Conservation (phyloP, 1,140 invertebrate species). For the Monochamus saltuarius region DNA sequence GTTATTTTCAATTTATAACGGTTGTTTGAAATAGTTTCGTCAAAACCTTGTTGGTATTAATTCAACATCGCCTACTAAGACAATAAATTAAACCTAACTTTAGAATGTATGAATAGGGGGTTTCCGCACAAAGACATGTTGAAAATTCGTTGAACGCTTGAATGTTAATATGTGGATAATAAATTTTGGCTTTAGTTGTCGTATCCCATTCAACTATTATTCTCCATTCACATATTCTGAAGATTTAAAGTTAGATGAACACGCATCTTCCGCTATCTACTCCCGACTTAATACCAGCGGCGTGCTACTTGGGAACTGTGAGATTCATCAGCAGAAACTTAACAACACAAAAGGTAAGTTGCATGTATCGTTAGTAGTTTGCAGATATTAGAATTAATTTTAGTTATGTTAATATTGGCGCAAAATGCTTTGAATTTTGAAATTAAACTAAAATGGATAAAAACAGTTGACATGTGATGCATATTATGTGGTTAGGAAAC, state of each 20-base stretch:
- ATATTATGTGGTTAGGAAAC: too few species aligned
- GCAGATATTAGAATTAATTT: neutral
- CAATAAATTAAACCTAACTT: too few species aligned
- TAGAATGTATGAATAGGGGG: too few species aligned
- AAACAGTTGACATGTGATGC: too few species aligned
- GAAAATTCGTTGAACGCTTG: neutral
- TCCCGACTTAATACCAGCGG: slow-evolving; percentile 18
- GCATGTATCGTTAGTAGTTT: neutral
- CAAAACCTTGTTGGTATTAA: too few species aligned
- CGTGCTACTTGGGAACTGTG: slow-evolving; percentile 12
- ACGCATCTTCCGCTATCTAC: slow-evolving; percentile 27
- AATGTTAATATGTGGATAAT: slow-evolving; percentile 24
- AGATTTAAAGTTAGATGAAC: slow-evolving; percentile 27
- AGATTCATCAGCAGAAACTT: slow-evolving; percentile 1
- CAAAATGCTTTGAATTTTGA: neutral
- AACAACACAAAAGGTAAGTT: neutral
- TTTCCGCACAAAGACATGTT: too few species aligned
- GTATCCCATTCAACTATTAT: slow-evolving; percentile 21
- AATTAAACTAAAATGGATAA: too few species aligned
- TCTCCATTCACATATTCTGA: slow-evolving; percentile 14
- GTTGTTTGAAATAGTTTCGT: too few species aligned
- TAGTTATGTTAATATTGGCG: neutral
- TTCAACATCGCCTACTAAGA: too few species aligned
- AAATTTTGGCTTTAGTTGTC: slow-evolving; percentile 21
- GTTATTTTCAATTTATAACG: too few species aligned